These are phyloP conservation scores for Liasis olivaceus DNA, from an alignment of 2,797 vertebrate genomes.

Conservation along the genomic window DNA sequence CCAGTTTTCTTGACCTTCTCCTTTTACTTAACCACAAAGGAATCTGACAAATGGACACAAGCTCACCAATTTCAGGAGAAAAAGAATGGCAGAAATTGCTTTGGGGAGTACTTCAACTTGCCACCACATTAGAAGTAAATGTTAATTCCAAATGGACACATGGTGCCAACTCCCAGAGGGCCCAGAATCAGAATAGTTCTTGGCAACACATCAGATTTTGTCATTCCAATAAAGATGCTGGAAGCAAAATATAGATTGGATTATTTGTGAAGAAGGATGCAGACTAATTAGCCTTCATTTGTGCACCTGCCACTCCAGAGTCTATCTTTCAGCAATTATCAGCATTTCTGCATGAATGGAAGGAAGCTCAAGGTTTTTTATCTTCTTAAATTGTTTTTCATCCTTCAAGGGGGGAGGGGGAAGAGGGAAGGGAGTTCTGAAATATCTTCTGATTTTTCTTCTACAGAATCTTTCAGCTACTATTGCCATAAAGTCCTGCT, in stretches of 20 bases:
- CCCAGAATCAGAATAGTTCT: background rate
- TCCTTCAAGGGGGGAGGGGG: background rate
- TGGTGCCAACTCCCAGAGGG: background rate
- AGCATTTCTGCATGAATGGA: constrained; percentile 7
- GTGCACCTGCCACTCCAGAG: constrained; percentile 30
- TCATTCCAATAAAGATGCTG: background rate
- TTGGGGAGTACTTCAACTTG: constrained; percentile 28
- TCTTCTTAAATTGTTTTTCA: background rate
- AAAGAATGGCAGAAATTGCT: constrained; percentile 13
- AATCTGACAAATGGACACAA: background rate
- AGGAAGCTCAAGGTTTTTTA: background rate
- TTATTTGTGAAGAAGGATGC: background rate
- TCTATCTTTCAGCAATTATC: constrained; percentile 25
- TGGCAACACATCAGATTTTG: background rate
- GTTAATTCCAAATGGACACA: background rate
- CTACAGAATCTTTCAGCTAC: accelerated
- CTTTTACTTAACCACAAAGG: background rate
- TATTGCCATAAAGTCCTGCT: background rate
- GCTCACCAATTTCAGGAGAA: background rate
- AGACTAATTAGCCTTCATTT: background rate
- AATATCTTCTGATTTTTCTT: background rate
- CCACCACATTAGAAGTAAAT: constrained; percentile 9
- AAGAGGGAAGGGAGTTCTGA: background rate
- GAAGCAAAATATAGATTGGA: background rate
- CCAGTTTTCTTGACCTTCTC: background rate